Evolutionary conservation across 2,888 invertebrate species (phyloP).

Genomic region (Ochlodes sylvanus): DNA sequence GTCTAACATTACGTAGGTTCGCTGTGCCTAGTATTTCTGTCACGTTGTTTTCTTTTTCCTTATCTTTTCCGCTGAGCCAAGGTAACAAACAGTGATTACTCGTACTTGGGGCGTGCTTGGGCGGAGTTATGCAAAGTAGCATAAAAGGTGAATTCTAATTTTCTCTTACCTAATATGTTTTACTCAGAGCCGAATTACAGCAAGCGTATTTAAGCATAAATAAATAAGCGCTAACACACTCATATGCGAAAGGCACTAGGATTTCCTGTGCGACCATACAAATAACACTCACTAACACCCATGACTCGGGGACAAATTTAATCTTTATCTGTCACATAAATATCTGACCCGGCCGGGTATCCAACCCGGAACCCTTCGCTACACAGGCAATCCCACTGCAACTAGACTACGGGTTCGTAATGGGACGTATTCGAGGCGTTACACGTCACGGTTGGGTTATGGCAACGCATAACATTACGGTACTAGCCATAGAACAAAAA

Average conservation of each 20-base stretch:
- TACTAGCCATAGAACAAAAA: neutral
- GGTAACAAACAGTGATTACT: constrained; percentile 36
- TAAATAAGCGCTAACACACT: too few species aligned
- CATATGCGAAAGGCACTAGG: too few species aligned
- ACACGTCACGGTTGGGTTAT: neutral
- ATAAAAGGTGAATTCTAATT: constrained; percentile 31
- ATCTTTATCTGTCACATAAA: too few species aligned
- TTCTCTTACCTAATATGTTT: constrained; percentile 17
- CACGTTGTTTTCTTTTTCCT: constrained; percentile 38
- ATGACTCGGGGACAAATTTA: too few species aligned
- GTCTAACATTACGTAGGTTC: constrained; percentile 19
- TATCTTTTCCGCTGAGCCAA: constrained; percentile 36
- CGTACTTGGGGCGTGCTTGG: constrained; percentile 31
- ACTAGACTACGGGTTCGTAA: neutral
- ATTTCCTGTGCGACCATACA: too few species aligned
- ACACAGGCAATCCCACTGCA: too few species aligned
- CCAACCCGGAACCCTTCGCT: too few species aligned
- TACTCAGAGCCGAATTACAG: neutral
- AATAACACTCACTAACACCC: too few species aligned
- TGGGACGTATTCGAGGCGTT: neutral
- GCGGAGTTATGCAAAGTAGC: constrained; percentile 36
- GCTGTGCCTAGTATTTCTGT: constrained; percentile 34
- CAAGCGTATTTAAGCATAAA: neutral
- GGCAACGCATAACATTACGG: neutral
- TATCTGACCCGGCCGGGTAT: too few species aligned